These are phyloP conservation scores for Marisa cornuarietis DNA, from an alignment of 1,140 invertebrate species.

Conservation along the genomic window DNA sequence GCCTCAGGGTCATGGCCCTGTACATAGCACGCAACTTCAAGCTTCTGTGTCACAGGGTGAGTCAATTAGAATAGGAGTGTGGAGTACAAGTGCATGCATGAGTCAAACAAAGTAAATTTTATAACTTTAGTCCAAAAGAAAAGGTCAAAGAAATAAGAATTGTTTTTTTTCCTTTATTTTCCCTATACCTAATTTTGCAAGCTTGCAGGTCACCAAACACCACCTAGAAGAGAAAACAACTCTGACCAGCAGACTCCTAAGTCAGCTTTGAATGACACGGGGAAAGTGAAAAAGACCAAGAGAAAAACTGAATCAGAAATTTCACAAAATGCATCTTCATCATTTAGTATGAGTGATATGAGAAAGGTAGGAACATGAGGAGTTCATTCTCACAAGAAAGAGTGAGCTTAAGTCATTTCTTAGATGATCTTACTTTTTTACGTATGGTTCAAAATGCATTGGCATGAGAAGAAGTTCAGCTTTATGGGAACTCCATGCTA, in stretches of 20 bases:
- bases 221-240: slow-evolving; percentile 40
- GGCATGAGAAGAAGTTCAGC: too few species aligned
- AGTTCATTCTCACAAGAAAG: too few species aligned
- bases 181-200: not conserved
- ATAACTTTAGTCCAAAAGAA: too few species aligned
- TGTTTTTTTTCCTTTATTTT: too few species aligned
- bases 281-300: slow-evolving; percentile 54
- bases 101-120: too few species aligned
- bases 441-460: too few species aligned
- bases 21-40: slow-evolving; percentile 29
- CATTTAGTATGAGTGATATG: slow-evolving; percentile 20
- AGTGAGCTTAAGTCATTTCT: too few species aligned
- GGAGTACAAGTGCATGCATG: too few species aligned
- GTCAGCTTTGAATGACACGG: slow-evolving; percentile 61
- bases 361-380: not conserved
- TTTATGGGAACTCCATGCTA: too few species aligned
- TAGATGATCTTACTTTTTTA: too few species aligned
- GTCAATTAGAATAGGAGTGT: not conserved
- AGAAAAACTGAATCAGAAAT: slow-evolving; percentile 32
- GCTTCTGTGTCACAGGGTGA: not conserved
- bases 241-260: slow-evolving; percentile 33
- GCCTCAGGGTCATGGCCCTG: slow-evolving; percentile 40
- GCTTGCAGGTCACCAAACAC: slow-evolving; percentile 29
- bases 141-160: too few species aligned
- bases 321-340: slow-evolving; percentile 38